A percentile compares a stretch with the other conserved stretches of the same genome.
These are phyloP conservation scores for Rhinella marina DNA, from an alignment of 2,797 vertebrate species.

Conservation along the genomic window DNA sequence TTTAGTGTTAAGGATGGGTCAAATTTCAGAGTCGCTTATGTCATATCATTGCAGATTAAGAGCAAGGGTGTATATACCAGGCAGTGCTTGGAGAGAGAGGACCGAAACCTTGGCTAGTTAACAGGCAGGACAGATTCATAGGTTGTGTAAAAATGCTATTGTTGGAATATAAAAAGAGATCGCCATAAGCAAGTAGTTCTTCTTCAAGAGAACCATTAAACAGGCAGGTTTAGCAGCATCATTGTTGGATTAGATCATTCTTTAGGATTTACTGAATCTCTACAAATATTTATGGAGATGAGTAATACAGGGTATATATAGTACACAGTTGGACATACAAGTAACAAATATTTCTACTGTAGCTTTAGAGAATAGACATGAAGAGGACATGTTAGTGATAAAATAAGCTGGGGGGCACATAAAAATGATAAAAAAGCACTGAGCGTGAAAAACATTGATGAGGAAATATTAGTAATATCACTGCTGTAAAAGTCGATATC, in stretches of 20 bases:
- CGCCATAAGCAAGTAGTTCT: not conserved
- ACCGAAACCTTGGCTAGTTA: not conserved
- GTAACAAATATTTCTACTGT: not conserved
- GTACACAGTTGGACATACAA: not conserved
- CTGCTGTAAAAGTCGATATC: not conserved
- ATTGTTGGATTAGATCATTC: not conserved
- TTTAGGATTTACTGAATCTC: constrained; percentile 19
- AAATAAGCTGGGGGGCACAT: not conserved
- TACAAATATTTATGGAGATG: constrained; percentile 40
- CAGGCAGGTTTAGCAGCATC: not conserved
- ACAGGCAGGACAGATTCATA: not conserved
- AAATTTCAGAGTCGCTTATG: no score
- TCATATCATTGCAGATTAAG: no score
- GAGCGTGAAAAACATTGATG: not conserved
- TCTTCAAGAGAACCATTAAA: not conserved
- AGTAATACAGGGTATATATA: constrained; percentile 24
- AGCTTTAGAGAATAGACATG: not conserved
- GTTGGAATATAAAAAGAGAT: not conserved
- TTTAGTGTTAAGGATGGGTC: no score
- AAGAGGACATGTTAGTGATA: constrained; percentile 1
- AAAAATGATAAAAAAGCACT: not conserved
- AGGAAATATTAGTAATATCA: not conserved
- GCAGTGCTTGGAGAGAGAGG: not conserved
- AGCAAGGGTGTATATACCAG: no score
- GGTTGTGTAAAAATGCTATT: not conserved